Evolutionary conservation across 2,113 vertebrate species (phyloP), one percentile per base, ranked within the genome.

Genomic region (Pterocles gutturalis): DNA sequence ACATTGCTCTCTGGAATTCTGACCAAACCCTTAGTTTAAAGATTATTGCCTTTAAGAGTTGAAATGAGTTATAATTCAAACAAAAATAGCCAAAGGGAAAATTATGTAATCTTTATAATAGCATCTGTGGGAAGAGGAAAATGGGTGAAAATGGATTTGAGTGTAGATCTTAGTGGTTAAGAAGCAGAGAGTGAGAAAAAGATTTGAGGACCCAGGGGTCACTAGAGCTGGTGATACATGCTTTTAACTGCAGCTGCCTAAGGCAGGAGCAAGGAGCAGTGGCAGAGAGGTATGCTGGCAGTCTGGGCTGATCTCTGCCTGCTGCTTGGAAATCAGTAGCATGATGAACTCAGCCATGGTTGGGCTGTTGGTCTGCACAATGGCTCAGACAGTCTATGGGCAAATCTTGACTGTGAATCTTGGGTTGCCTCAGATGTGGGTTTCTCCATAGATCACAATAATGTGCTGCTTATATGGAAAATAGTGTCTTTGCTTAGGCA

Each of bases 11-110:
- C 57, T 92, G 87, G 81, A 87, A 85, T 65, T 86, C 71, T 84
- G 82, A 90, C 54, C 90, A 96, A 94, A 55, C 38, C 70, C 73
- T 17, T 82, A 46, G 48, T 94, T 97, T 94, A 79, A 34, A 82
- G 60, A 92, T 91, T 77, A 76, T 86, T 93, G 91, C 83, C 90
- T 87, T 84, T 77, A 48, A 90, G 66, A 96, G 36, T 53, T 96
- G n/a, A 92, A 96, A 61, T 33, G n/a, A 91, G 41, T 70, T 90
- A 43, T 69, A 94, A 87, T 75, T 95, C 28, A 87, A 96, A 92
- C 38, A 87, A 89, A 93, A 96, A 88, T 45, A 94, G 65, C 53
- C n/a, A 57, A 70, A 81, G 54, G 80, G 36, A 82, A 91, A 90
- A 84, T 76, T 64, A 82, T 78, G 91, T 85, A 36, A 85, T 88